These are phyloP conservation scores for Triplophysa siluroides DNA, from an alignment of 2,113 vertebrate genomes.

Conservation along the genomic window DNA sequence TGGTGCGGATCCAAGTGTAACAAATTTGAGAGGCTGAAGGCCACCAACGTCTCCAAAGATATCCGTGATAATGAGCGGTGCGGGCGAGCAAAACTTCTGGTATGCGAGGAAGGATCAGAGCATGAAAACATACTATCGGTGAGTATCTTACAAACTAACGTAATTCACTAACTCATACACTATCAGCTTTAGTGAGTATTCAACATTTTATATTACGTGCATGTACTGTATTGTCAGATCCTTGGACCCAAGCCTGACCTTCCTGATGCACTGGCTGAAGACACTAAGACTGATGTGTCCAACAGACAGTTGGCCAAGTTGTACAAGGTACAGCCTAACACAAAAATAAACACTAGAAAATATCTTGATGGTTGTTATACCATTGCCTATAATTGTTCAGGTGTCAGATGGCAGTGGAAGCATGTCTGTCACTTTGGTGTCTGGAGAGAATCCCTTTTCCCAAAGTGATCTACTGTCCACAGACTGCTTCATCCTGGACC, in stretches of 20 bases:
- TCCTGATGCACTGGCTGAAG: conserved; percentile 76
- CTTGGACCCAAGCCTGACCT: conserved; percentile 88
- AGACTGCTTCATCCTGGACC: conserved; percentile 97
- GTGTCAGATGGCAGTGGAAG: conserved; percentile 85
- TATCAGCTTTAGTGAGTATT: neutral
- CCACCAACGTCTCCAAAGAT: conserved; percentile 86
- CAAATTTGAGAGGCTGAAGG: conserved; percentile 88
- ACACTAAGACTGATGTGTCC: conserved; percentile 78
- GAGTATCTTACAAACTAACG: neutral
- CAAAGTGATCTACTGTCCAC: conserved; percentile 86
- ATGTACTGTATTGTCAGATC: conserved; percentile 75
- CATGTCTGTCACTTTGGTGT: conserved; percentile 87
- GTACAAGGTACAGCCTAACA: conserved; percentile 82
- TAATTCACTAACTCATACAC: neutral
- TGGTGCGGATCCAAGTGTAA: conserved; percentile 93
- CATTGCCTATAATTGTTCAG: conserved; percentile 65
- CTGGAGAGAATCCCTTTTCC: conserved; percentile 92
- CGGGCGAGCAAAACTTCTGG: conserved; percentile 82
- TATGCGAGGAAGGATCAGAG: conserved; percentile 87
- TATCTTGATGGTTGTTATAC: neutral
- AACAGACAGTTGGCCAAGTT: conserved; percentile 93
- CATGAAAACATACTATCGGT: conserved; percentile 89
- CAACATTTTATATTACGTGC: neutral
- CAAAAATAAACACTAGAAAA: neutral
- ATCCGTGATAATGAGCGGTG: conserved; percentile 95